Base-by-base conservation (phyloP, 2,888 invertebrate genomes). In the Polydrusus tereticollis region DNA sequence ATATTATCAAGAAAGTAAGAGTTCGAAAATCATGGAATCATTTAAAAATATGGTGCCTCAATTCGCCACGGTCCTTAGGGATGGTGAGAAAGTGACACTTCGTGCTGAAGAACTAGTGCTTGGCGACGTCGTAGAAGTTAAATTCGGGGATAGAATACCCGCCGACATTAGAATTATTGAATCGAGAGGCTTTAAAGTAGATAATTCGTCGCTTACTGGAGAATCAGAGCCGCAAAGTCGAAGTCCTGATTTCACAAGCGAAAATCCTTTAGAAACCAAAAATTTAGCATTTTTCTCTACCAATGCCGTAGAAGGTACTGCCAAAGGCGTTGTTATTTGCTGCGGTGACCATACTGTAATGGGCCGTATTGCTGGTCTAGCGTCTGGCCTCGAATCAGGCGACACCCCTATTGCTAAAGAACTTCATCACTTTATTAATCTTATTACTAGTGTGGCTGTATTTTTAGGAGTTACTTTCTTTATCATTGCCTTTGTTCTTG, bases 381-480 rank as follows among this genome's bases (percentile, higher is more conserved):
- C 97, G 66, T 96, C 97, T 75, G 96, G 97, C 76, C 88, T 98
- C 83, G 96, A 97, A 85, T 96, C 96, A 78, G 97, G 97, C 76
- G 97, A 98, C 87, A 99, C 99, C 0, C 99, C 99, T 73, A 98
- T 99, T 85, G 98, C 98, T 76, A 97, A 96, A 88, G 99, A 99
- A 89, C 99, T 99, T 85, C 96, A 95, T 81, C 98, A 98, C 87
- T 99, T 99, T 89, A 99, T 99, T 87, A 98, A 98, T 85, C 89
- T 99, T 83, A 99, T 99, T 86, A 98, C 98, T 77, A 97, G 97
- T 77, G 96, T 95, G 78, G 96, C 97, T 80, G 96, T 97, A 76
- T 96, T 97, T 88, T 91, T 97, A 79, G 97, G 97, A 78, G 94
- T 99, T 26, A 94, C 98, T 50, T 99, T 99, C 91, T 99, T 99